These are phyloP conservation scores for Porites divaricata DNA, from an alignment of 92 coral and sea anemone species.

Conservation along the genomic window DNA sequence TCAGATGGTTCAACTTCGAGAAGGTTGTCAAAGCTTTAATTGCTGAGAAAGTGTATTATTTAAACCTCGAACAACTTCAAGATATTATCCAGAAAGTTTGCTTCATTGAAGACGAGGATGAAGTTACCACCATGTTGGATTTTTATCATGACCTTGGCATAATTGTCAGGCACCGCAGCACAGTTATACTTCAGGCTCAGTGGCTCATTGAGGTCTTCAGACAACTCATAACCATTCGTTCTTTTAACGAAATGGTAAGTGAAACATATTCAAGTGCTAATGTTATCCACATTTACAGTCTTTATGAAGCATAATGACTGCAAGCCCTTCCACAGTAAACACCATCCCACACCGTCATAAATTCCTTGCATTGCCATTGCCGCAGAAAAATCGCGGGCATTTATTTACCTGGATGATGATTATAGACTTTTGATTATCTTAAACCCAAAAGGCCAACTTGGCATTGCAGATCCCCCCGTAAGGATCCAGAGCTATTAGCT, in stretches of 20 bases:
- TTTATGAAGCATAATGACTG: too few relatives aligned
- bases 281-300: neutral
- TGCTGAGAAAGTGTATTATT: slow-evolving; percentile 13
- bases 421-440: too few relatives aligned
- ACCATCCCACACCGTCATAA: too few relatives aligned
- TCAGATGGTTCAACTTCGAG: slow-evolving; percentile 66
- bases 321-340: too few relatives aligned
- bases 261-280: neutral
- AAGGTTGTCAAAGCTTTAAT: slow-evolving; percentile 32
- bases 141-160: slow-evolving; percentile 53
- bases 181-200: slow-evolving; percentile 46
- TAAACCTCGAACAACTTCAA: slow-evolving; percentile 40
- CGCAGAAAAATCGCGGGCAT: too few relatives aligned
- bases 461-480: too few relatives aligned
- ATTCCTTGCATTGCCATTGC: too few relatives aligned
- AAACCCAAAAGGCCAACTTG: too few relatives aligned
- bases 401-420: too few relatives aligned
- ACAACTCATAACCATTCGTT: slow-evolving; percentile 49
- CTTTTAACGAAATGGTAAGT: slow-evolving; percentile 34
- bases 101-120: slow-evolving; percentile 39
- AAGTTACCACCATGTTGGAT: slow-evolving; percentile 32
- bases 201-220: slow-evolving; percentile 56
- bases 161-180: slow-evolving; percentile 38
- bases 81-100: slow-evolving; percentile 33
- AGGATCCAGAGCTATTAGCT: too few relatives aligned